Conservation (phyloP, 2,113 vertebrate species). For the Cervus canadensis region DNA sequence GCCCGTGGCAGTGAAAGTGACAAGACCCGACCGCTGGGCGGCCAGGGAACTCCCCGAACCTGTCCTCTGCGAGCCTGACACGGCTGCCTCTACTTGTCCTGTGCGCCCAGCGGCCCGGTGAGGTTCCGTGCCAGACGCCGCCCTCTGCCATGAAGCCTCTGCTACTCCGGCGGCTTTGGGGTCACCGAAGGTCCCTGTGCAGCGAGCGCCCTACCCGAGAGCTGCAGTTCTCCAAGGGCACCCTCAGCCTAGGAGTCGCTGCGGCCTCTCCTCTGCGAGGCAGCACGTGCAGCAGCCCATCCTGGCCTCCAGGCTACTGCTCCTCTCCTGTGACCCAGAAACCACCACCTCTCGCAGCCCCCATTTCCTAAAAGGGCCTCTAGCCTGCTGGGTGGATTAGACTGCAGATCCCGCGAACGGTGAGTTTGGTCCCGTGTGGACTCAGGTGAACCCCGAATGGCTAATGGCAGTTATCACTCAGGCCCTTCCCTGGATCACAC, state of each 20-base stretch:
- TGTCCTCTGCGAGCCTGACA: neutral
- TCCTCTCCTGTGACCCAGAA: neutral
- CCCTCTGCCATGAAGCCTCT: neutral
- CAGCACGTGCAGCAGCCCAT: neutral
- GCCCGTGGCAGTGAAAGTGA: neutral
- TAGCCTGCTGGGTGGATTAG: too few species aligned
- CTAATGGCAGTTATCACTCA: neutral
- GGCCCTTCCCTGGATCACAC: neutral
- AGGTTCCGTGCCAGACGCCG: neutral
- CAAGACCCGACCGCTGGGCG: accelerated
- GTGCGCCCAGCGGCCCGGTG: neutral
- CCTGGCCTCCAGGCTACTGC: accelerated
- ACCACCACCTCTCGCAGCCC: neutral
- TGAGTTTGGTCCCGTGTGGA: accelerated
- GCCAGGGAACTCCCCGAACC: neutral
- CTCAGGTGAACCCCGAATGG: accelerated
- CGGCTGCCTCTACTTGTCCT: neutral
- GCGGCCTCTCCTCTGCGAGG: accelerated
- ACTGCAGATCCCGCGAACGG: accelerated
- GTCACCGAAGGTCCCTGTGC: neutral
- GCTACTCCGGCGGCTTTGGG: accelerated
- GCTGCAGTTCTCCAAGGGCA: neutral
- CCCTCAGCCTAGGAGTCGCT: neutral
- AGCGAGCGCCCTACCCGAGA: neutral
- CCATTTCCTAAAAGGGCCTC: neutral